Conservation (phyloP, 2,888 invertebrate genomes). For the Caenorhabditis sp. region DNA sequence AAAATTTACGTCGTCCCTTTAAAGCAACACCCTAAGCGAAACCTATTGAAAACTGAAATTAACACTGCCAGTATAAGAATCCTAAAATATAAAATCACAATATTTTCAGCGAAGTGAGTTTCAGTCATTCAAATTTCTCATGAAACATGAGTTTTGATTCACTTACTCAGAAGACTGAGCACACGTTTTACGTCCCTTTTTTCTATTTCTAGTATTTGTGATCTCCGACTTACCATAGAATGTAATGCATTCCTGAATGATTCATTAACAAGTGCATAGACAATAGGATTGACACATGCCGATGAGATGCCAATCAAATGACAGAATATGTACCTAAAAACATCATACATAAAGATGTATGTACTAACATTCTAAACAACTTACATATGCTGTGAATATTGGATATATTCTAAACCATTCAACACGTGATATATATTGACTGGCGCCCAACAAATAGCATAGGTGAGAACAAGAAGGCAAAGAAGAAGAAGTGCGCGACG, state of each 20-base stretch:
- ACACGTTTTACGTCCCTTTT: too few relatives aligned
- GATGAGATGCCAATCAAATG: conserved; percentile 85
- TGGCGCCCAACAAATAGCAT: conserved; percentile 89
- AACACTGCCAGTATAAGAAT: too few relatives aligned
- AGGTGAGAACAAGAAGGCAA: conserved; percentile 85
- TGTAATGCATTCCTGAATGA: conserved; percentile 77
- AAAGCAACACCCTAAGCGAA: too few relatives aligned
- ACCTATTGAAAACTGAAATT: too few relatives aligned
- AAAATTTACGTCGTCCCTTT: too few relatives aligned
- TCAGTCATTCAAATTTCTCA: too few relatives aligned
- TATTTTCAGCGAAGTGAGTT: too few relatives aligned
- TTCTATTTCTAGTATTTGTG: too few relatives aligned
- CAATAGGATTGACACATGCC: conserved; percentile 87
- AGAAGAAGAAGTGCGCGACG: conserved; percentile 83
- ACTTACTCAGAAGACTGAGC: neutral
- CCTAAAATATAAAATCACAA: too few relatives aligned
- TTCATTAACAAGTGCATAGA: conserved; percentile 92
- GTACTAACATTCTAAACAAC: conserved; percentile 1
- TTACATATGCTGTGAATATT: conserved; percentile 66
- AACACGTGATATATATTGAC: conserved; percentile 82
- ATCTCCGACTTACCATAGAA: conserved; percentile 29
- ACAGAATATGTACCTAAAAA: conserved; percentile 74
- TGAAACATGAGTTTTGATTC: neutral
- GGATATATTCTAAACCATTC: conserved; percentile 62
- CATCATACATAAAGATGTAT: neutral